Evolutionary conservation across 2,797 vertebrate genomes (phyloP).

Genomic region (Sylvilagus floridanus): DNA sequence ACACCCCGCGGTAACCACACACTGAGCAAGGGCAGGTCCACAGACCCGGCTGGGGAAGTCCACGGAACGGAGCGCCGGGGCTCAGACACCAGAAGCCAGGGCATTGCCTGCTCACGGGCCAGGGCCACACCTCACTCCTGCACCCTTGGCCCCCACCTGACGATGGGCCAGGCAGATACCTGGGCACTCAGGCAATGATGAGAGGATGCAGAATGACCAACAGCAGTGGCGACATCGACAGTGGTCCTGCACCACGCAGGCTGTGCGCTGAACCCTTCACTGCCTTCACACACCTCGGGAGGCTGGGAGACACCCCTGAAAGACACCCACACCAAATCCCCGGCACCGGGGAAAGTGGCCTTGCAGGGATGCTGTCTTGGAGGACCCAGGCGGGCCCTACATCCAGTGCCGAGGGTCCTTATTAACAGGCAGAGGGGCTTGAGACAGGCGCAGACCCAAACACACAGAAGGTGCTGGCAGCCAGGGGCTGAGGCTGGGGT

Average conservation of each 20-base stretch:
- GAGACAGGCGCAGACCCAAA: background rate
- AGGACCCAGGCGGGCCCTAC: background rate
- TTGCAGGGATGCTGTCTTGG: too few relatives aligned
- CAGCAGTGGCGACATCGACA: too few relatives aligned
- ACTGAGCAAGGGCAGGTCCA: fast-evolving
- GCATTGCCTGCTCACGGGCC: fast-evolving
- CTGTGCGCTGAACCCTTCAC: background rate
- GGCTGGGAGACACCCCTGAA: background rate
- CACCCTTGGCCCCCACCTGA: background rate
- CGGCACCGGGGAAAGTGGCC: background rate
- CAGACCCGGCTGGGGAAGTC: background rate
- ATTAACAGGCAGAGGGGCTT: background rate
- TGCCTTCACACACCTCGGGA: too few relatives aligned
- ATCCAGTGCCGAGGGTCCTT: background rate
- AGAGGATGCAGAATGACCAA: too few relatives aligned
- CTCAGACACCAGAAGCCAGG: background rate
- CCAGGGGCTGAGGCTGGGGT: too few relatives aligned
- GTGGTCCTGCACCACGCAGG: fast-evolving
- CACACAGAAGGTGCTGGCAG: too few relatives aligned
- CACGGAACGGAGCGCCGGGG: too few relatives aligned
- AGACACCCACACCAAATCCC: background rate
- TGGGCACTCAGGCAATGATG: background rate
- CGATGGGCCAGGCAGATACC: background rate
- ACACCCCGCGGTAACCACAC: background rate
- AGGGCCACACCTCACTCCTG: background rate